Evolutionary conservation across 92 coral and sea anemone genomes (phyloP).

Genomic region (Blastomussa wellsi): DNA sequence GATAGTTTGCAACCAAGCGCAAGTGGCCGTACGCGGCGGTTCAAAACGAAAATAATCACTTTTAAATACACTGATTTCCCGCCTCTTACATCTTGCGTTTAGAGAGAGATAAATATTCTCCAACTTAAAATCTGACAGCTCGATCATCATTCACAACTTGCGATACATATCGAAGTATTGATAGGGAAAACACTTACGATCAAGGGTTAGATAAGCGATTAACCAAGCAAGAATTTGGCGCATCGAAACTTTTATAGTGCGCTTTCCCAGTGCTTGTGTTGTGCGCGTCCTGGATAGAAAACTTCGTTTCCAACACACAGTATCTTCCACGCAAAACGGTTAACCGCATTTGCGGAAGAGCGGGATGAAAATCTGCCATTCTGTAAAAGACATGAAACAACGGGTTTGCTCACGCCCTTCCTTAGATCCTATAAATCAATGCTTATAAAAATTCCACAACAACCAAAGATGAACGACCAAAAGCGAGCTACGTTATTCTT

Average conservation of each 20-base stretch:
- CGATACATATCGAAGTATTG: conserved; percentile 53
- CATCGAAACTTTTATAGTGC: not conserved
- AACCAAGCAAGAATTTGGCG: conserved; percentile 18
- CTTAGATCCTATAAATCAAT: conserved; percentile 40
- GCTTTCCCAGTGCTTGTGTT: not conserved
- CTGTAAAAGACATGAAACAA: conserved; percentile 22
- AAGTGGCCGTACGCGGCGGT: not conserved
- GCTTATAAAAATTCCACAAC: conserved; percentile 34
- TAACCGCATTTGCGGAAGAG: not conserved
- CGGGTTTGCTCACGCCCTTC: conserved; percentile 44
- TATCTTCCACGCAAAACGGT: not conserved
- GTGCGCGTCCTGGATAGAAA: not conserved
- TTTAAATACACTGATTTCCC: conserved; percentile 21
- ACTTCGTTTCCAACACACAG: not conserved
- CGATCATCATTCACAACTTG: conserved; percentile 44
- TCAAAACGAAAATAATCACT: not conserved
- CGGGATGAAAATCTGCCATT: not conserved
- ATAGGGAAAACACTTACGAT: conserved; percentile 49
- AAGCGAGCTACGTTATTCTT: not conserved
- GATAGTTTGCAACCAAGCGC: not conserved
- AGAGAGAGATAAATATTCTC: conserved; percentile 23
- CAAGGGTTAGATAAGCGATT: conserved; percentile 50
- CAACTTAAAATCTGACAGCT: conserved; percentile 32
- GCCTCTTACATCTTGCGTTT: not conserved
- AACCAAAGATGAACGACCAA: conserved; percentile 5